Evolutionary conservation across 2,888 invertebrate species (phyloP).

Genomic region (Neria commutata): DNA sequence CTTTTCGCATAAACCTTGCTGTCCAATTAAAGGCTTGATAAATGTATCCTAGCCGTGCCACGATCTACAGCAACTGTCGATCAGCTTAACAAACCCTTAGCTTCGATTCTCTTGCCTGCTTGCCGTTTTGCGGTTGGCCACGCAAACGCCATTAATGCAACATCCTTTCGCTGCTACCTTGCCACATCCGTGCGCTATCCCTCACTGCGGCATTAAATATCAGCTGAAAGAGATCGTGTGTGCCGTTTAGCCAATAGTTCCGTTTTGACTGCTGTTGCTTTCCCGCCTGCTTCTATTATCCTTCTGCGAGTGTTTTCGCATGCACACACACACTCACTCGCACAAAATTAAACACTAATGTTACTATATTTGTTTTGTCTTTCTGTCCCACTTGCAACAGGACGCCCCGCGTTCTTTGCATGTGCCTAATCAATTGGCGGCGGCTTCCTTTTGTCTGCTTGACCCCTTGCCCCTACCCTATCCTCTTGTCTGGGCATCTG

Average conservation of each 20-base stretch:
- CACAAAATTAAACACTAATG: not conserved
- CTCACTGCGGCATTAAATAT: no score
- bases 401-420: not conserved
- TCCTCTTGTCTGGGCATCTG: no score
- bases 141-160: no score
- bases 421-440: not conserved
- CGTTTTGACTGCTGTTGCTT: not conserved
- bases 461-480: no score
- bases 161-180: not conserved
- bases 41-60: not conserved
- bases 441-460: not conserved
- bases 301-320: not conserved
- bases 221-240: not conserved
- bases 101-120: not conserved
- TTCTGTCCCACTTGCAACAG: not conserved
- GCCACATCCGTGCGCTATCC: not conserved
- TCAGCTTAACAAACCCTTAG: not conserved
- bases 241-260: not conserved
- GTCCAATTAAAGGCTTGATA: conserved; percentile 7
- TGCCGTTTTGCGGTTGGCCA: not conserved
- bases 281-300: no score
- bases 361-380: not conserved
- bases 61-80: not conserved
- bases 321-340: no score
- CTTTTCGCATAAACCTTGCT: not conserved